Evolutionary conservation across 2,113 vertebrate genomes (phyloP).

Genomic region (Burhinus oedicnemus): DNA sequence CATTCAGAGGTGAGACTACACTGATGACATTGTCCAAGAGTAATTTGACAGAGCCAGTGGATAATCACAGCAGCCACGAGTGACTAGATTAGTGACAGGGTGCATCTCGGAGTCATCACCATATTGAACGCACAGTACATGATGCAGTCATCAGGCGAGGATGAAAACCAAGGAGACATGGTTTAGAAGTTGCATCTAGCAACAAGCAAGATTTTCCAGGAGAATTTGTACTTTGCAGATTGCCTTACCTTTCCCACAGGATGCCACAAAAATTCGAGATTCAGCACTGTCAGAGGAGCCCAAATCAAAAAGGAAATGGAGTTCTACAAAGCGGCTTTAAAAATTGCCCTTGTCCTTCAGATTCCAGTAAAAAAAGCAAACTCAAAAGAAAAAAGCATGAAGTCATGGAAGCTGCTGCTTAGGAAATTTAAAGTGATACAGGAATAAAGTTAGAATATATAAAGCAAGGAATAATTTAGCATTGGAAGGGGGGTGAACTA

Average conservation of each 20-base stretch:
- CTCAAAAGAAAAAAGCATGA: background rate
- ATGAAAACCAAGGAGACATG: background rate
- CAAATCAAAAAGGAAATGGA: background rate
- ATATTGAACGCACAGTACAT: fast-evolving
- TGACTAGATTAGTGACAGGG: conserved; percentile 47
- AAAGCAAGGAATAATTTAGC: background rate
- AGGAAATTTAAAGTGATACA: background rate
- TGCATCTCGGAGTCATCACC: background rate
- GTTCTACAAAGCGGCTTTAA: background rate
- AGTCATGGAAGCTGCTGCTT: background rate
- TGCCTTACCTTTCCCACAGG: background rate
- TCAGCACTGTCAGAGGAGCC: background rate
- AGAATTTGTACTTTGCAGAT: background rate
- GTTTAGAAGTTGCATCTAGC: background rate
- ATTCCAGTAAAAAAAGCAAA: background rate
- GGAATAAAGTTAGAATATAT: background rate
- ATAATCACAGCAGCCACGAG: conserved; percentile 47
- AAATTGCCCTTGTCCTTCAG: background rate
- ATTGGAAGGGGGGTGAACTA: background rate
- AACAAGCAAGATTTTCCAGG: background rate
- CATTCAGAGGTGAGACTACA: conserved; percentile 21
- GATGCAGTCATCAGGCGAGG: background rate
- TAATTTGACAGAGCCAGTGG: conserved; percentile 39
- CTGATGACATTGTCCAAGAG: conserved; percentile 28
- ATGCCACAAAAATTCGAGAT: background rate